phyloP scores from a whole-genome alignment of 2,113 vertebrate species.

The Boulengeromyrus knoepffleri region DNA sequence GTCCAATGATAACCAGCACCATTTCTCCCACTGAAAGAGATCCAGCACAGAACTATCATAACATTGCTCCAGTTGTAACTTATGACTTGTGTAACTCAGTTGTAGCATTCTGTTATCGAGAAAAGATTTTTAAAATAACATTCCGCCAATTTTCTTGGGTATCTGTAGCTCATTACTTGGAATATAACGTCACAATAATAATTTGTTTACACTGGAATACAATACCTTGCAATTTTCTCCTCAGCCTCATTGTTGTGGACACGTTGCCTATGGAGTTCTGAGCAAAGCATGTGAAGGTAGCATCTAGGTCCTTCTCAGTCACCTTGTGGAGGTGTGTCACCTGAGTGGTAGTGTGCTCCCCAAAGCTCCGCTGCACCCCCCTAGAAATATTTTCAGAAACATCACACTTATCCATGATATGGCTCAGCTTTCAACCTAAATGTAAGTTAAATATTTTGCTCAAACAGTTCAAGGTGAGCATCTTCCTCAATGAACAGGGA shows the following conservation, averaged over 20 bases:
- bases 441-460: not conserved
- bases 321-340: conserved; percentile 54
- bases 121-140: not conserved
- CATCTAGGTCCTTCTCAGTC: conserved; percentile 53
- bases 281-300: conserved; percentile 66
- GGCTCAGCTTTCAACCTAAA: not conserved
- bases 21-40: conserved; percentile 10
- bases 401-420: not conserved
- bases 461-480: not conserved
- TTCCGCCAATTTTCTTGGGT: not conserved
- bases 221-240: conserved; percentile 46
- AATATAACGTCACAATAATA: not conserved
- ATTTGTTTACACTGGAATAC: not conserved
- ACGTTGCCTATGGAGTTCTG: conserved; percentile 63
- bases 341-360: conserved; percentile 29
- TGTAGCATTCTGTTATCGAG: not conserved
- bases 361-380: not conserved
- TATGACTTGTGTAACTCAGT: not conserved
- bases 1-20: conserved; percentile 44
- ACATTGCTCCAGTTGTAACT: not conserved
- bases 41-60: not conserved
- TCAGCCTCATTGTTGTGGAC: conserved; percentile 55
- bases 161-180: not conserved
- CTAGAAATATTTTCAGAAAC: conserved; percentile 32
- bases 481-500: not conserved